Conservation (phyloP, 2,113 vertebrate genomes). For the Otus sunia region DNA sequence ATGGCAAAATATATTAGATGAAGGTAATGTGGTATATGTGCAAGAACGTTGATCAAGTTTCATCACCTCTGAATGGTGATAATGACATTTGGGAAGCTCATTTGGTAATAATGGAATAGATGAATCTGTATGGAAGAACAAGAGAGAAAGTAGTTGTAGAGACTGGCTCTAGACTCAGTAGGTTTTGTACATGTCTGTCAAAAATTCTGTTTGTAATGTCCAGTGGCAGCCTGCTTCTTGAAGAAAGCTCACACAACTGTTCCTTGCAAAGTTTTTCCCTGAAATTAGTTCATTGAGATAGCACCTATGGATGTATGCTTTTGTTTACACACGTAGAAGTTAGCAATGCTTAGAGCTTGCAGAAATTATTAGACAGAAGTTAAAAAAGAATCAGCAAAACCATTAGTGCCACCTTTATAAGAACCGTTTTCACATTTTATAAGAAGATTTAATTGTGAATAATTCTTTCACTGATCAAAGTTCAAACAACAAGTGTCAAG, state of each 20-base stretch:
- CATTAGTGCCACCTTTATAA: neutral
- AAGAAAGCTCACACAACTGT: neutral
- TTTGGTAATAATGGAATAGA: neutral
- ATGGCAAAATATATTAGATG: neutral
- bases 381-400: neutral
- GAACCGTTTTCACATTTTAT: neutral
- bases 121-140: neutral
- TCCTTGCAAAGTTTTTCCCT: neutral
- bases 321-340: neutral
- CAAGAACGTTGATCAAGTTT: neutral
- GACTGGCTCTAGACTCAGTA: neutral
- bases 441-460: neutral
- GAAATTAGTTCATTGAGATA: neutral
- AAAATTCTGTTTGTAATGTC: neutral
- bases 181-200: neutral
- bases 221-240: neutral
- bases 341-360: neutral
- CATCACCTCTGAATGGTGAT: neutral
- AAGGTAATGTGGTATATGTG: neutral
- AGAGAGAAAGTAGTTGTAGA: neutral
- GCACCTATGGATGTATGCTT: accelerated
- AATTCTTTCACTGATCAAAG: neutral
- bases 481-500: neutral
- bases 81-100: neutral
- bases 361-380: neutral